phyloP scores from a whole-genome alignment of 2,113 vertebrate species.

The Ageneiosus marmoratus region DNA sequence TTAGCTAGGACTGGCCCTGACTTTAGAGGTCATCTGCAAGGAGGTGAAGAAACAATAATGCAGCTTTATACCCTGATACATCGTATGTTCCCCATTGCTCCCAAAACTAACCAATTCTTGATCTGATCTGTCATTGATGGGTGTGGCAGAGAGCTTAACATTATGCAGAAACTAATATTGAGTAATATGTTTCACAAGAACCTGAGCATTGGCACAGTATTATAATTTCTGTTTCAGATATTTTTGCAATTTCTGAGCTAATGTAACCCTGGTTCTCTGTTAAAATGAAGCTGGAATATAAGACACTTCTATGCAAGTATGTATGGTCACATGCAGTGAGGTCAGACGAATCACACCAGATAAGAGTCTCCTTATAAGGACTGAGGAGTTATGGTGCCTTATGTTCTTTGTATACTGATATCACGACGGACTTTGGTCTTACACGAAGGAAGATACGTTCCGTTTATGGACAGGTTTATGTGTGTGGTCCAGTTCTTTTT shows the following conservation, averaged over 20 bases:
- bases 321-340: conserved; percentile 20
- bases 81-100: neutral
- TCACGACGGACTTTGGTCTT: conserved; percentile 24
- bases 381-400: neutral
- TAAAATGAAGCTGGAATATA: conserved; percentile 11
- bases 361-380: conserved; percentile 14
- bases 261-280: neutral
- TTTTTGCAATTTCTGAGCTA: neutral
- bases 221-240: neutral
- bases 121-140: conserved; percentile 19
- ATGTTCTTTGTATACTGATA: conserved; percentile 1
- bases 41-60: conserved; percentile 14
- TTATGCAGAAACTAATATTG: neutral
- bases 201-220: neutral
- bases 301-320: neutral
- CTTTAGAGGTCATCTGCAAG: conserved; percentile 23
- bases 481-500: neutral
- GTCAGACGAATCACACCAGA: conserved; percentile 20
- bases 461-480: neutral
- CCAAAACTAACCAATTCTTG: neutral
- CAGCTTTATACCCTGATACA: conserved; percentile 1
- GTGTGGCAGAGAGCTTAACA: neutral
- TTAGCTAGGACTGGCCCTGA: conserved; percentile 13
- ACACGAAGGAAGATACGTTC: neutral
- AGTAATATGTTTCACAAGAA: neutral